These are phyloP conservation scores for Drosophila hydei DNA, from an alignment of 1,140 invertebrate species.

Conservation along the genomic window DNA sequence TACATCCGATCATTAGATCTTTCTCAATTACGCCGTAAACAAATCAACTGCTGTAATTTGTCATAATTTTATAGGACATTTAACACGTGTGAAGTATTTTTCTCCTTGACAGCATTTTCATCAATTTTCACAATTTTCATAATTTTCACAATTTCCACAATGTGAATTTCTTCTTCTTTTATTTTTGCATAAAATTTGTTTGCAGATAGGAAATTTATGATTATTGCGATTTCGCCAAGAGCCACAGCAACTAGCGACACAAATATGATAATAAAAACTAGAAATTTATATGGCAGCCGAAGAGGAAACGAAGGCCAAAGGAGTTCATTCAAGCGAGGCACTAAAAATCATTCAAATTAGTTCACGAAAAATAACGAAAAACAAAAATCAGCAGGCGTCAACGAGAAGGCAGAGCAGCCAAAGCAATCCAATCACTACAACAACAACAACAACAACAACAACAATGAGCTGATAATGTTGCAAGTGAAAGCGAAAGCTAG, in stretches of 20 bases:
- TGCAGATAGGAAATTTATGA: constrained; percentile 52
- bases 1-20: no score
- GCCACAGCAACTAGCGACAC: constrained; percentile 28
- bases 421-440: constrained; percentile 69
- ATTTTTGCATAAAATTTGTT: constrained; percentile 35
- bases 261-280: constrained; percentile 77
- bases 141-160: constrained; percentile 30
- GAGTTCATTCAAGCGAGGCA: constrained; percentile 30
- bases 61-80: neutral
- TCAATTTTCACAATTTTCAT: constrained; percentile 28
- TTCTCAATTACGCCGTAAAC: no score
- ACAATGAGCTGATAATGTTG: constrained; percentile 62
- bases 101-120: constrained; percentile 12
- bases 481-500: constrained; percentile 57
- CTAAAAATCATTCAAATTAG: constrained; percentile 79
- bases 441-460: constrained; percentile 36
- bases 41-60: neutral
- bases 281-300: constrained; percentile 53
- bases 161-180: constrained; percentile 13
- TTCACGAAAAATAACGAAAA: constrained; percentile 43
- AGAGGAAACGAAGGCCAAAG: neutral
- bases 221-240: constrained; percentile 33
- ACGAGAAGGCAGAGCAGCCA: constrained; percentile 16
- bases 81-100: neutral
- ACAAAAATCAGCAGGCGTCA: constrained; percentile 37